Evolutionary conservation across 1,140 invertebrate species (phyloP), one percentile per base, ranked within the genome.

Genomic region (Drosophila dunni): DNA sequence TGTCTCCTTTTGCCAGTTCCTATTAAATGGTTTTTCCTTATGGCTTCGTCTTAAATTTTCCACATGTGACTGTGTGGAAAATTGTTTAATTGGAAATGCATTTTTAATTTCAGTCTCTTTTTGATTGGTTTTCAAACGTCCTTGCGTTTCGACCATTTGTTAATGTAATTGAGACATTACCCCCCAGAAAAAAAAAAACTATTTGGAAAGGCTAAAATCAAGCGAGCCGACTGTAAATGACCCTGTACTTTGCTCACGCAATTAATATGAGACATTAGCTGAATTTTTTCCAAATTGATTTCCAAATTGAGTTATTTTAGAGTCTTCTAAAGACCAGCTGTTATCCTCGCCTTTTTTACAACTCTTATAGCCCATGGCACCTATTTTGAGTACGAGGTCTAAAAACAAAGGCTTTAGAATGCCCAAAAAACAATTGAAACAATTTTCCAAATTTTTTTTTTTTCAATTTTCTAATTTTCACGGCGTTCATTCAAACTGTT

Each of bases 111-210:
- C 44, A 38, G 53, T 60, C 38, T 57, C 36, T n/a, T 60, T 48
- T 68, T 29, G 24, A 4, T 68, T 64, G 33, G 24, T 68, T 64
- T 40, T 38, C 48, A 54, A 15, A 50, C 58, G 65, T 44, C 54
- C 60, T 71, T 75, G 67, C 60, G 63, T 58, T 68, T 70, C 68
- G 61, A 33, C 70, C 65, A 62, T 57, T 77, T 40, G 33, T 56
- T 56, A 17, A 40, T 64, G 42, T 76, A 79, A 86, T 86, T 88
- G 79, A 88, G 69, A 64, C 84, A 83, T 86, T 82, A 61, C 69
- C 7, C 62, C 63, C 7, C 62, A 63, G 71, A 48, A 24, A n/a
- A 40, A 10, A 40, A n/a, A 0, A 5, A 5, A 29, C 17, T 20
- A 20, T 20, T 29, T 5, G 24, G 24, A 29, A 29, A 3, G 24